These are phyloP conservation scores for Paratrypauchen microcephalus DNA, from an alignment of 2,797 vertebrate species.

Conservation along the genomic window DNA sequence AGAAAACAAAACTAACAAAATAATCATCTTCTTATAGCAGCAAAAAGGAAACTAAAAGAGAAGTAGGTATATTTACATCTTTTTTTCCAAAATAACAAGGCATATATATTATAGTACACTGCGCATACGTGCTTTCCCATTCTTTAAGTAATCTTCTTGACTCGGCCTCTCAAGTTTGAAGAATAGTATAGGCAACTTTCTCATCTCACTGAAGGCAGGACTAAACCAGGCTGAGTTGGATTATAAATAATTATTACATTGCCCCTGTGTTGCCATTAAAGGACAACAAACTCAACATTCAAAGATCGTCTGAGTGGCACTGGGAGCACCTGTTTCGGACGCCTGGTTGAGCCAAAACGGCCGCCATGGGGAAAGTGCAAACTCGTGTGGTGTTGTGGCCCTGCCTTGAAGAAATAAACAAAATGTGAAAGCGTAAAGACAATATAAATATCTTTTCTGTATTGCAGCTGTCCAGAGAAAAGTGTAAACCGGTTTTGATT, in stretches of 20 bases:
- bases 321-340: slow-evolving; percentile 25
- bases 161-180: slow-evolving; percentile 61
- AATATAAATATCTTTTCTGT: slow-evolving; percentile 30
- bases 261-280: slow-evolving; percentile 6
- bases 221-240: slow-evolving; percentile 17
- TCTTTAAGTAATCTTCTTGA: slow-evolving; percentile 65
- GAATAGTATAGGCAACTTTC: slow-evolving; percentile 57
- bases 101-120: slow-evolving; percentile 73
- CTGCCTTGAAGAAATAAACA: slow-evolving; percentile 23
- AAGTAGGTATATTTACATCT: slow-evolving; percentile 77
- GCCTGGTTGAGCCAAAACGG: slow-evolving; percentile 46
- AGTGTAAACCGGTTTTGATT: slow-evolving; percentile 71
- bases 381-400: slow-evolving; percentile 36
- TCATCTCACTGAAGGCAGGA: slow-evolving; percentile 43
- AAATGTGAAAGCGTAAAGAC: slow-evolving; percentile 39
- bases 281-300: slow-evolving; percentile 35
- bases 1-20: slow-evolving; percentile 81
- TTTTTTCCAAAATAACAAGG: slow-evolving; percentile 70
- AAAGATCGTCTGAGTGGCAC: slow-evolving; percentile 26
- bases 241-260: slow-evolving; percentile 32
- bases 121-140: slow-evolving; percentile 68
- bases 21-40: slow-evolving; percentile 82
- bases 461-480: slow-evolving; percentile 58
- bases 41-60: slow-evolving; percentile 76
- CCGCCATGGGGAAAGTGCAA: slow-evolving; percentile 53